Conservation (phyloP, 2,113 vertebrate genomes). For the Pholis gunnellus region DNA sequence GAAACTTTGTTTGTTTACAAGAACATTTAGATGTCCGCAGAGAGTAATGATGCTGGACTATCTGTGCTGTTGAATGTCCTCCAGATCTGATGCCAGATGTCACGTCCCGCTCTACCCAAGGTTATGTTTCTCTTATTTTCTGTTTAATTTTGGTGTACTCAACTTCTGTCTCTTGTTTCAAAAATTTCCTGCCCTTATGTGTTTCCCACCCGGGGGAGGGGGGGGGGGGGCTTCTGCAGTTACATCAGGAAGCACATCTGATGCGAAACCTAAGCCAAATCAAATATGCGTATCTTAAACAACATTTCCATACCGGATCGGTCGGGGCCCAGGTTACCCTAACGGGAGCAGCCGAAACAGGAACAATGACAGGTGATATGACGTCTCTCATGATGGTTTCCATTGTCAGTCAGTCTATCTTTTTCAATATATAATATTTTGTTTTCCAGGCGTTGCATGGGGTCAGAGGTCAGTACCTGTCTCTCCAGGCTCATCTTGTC, state of each 20-base stretch:
- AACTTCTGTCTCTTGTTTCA: neutral
- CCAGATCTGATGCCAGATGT: neutral
- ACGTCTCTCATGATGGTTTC: neutral
- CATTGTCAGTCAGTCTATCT: too few species aligned
- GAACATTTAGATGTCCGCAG: neutral
- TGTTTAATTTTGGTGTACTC: neutral
- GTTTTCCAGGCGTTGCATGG: neutral
- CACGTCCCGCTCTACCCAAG: neutral
- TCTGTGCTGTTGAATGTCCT: neutral
- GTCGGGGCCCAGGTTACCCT: too few species aligned
- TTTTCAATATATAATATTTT: too few species aligned
- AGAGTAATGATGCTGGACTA: neutral
- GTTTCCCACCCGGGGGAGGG: neutral
- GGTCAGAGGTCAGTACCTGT: constrained; percentile 83
- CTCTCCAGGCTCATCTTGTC: constrained; percentile 96
- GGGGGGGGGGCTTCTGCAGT: too few species aligned
- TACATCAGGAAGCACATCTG: neutral
- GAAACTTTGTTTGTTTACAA: neutral
- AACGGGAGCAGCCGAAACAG: neutral
- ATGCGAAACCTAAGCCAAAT: neutral
- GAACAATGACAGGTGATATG: too few species aligned
- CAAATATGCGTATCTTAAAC: neutral
- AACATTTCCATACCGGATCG: neutral
- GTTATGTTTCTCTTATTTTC: neutral
- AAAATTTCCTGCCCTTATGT: neutral